Base-by-base conservation (phyloP, 2,113 vertebrate genomes). In the Microcebus tavaratra region DNA sequence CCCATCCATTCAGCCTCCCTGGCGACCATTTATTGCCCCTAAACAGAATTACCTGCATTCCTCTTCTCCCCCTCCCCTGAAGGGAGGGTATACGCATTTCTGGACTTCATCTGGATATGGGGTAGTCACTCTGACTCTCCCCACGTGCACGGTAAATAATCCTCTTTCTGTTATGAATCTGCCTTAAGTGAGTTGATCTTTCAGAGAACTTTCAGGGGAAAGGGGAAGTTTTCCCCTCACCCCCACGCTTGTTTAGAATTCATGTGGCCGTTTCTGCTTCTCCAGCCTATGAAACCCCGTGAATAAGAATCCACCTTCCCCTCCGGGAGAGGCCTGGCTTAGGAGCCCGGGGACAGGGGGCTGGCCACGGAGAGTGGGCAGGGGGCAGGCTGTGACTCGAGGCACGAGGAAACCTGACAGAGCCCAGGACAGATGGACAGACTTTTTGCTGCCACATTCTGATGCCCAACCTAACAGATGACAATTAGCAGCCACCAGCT, bases 401-500 rank as follows among this genome's bases (percentile, higher is more conserved):
- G 88, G 14, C 95, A 72, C 70, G 84, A 68, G 82, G 93, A 91
- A 96, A 68, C 14, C 73, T 39, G 80, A 94, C 15, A 87, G 70
- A 95, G 95, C 53, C 87, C 76, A 90, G 97, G 96, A 95, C 98
- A 98, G 98, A 97, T 94, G 98, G 95, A 98, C 94, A 96, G 79
- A 96, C 63, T 91, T 96, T 93, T 91, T 91, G 96, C 96, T 97
- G 87, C 78, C 91, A 92, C 82, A 81, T 97, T 96, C 91, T 96
- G 92, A 96, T 95, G 94, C 93, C 89, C 91, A 92, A 14, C 90
- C 39, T 84, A 97, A 95, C 98, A 98, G 97, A 97, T 95, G 97
- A 97, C 91, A 96, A 97, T 97, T 98, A 98, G 92, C 96, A 97
- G 83, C 65, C 94, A 96, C 97, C 97, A 98, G 97, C 96, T 98